phyloP scores from a whole-genome alignment of 2,113 vertebrate species.

The Microcebus tavaratra region DNA sequence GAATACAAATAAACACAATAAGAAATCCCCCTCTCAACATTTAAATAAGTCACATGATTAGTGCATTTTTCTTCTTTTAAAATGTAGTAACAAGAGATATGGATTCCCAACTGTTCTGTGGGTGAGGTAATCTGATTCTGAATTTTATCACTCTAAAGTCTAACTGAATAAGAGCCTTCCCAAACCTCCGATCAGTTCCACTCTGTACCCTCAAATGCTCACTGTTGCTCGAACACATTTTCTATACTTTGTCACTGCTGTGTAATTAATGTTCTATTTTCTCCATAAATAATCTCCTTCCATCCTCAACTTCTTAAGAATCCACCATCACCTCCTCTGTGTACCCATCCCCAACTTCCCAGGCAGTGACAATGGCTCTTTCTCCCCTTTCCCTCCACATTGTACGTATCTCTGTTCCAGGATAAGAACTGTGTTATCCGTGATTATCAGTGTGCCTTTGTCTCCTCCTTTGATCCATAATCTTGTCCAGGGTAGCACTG shows the following conservation, averaged over 20 bases:
- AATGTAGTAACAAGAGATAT: background rate
- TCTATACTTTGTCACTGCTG: background rate
- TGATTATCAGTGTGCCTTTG: background rate
- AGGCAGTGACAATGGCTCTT: background rate
- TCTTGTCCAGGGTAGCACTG: background rate
- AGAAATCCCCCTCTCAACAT: background rate
- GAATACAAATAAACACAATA: background rate
- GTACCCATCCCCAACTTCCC: background rate
- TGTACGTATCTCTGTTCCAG: background rate
- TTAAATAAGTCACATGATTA: background rate
- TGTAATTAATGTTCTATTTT: background rate
- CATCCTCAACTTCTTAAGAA: background rate
- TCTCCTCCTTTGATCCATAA: background rate
- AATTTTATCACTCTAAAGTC: background rate
- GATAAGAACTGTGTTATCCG: background rate
- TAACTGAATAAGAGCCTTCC: background rate
- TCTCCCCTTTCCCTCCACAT: rapidly evolving
- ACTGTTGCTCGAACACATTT: background rate
- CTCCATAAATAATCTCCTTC: background rate
- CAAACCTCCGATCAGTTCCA: background rate
- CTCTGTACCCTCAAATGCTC: background rate
- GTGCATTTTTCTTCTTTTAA: background rate
- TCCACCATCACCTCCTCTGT: background rate
- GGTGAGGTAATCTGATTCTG: background rate
- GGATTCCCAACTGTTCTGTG: background rate